These are phyloP conservation scores for Protobothrops flavoviridis DNA, from an alignment of 2,113 vertebrate species.

Conservation along the genomic window DNA sequence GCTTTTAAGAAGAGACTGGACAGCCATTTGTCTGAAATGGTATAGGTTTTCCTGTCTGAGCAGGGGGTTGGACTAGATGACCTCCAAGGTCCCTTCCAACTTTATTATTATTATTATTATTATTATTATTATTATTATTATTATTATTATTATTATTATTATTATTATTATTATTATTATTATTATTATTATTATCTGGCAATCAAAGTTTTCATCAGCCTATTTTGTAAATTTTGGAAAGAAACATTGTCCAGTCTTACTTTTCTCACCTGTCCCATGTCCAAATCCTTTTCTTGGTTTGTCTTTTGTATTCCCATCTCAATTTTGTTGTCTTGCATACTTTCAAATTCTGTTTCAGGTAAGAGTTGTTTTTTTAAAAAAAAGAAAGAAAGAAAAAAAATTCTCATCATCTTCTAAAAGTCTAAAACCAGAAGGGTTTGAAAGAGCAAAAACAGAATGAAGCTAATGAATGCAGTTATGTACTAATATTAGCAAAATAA, in stretches of 20 bases:
- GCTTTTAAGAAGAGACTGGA: no score
- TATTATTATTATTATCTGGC: no score
- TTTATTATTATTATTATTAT: no score
- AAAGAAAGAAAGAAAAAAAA: no score
- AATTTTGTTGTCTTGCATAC: neutral
- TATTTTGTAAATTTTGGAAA: neutral
- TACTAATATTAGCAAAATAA: neutral
- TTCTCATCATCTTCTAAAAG: neutral
- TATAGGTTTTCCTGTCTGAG: no score
- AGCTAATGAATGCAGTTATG: neutral
- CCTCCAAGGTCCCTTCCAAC: no score
- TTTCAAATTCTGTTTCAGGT: neutral
- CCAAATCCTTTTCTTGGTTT: neutral
- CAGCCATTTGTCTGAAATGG: no score
- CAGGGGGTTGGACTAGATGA: no score
- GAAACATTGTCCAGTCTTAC: neutral
- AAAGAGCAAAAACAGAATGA: neutral
- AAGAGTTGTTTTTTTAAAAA: neutral
- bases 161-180: no score
- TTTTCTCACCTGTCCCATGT: neutral
- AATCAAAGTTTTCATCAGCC: neutral
- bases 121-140: no score
- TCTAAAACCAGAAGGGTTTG: neutral
- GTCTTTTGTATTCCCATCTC: neutral
- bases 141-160: no score